These are phyloP conservation scores for Triplophysa siluroides DNA, from an alignment of 2,113 vertebrate genomes.

Conservation along the genomic window DNA sequence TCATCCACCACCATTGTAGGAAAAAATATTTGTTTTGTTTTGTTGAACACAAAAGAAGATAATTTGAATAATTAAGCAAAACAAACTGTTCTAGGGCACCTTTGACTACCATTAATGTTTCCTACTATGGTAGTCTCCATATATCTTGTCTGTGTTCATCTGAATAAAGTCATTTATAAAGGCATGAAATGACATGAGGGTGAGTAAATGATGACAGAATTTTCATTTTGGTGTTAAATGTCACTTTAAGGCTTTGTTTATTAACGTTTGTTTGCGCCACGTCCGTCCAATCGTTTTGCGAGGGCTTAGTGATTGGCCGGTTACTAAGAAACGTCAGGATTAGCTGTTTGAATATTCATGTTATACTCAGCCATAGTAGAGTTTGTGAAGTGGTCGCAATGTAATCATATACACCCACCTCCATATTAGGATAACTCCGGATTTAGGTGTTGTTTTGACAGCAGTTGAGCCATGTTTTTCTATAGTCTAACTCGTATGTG, in stretches of 20 bases:
- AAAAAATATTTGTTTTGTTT: too few species aligned
- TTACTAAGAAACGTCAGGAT: not conserved
- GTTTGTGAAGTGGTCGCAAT: not conserved
- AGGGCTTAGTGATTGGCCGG: not conserved
- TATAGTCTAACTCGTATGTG: not conserved
- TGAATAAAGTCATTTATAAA: too few species aligned
- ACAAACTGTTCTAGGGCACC: too few species aligned
- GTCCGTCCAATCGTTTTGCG: not conserved
- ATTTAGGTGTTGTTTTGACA: slow-evolving; percentile 8
- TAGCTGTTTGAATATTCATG: not conserved
- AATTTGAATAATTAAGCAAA: too few species aligned
- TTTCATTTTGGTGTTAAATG: too few species aligned
- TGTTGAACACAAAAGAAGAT: too few species aligned
- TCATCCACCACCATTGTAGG: too few species aligned
- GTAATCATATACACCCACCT: not conserved
- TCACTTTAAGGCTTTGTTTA: not conserved
- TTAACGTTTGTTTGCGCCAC: not conserved
- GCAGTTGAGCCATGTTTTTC: not conserved
- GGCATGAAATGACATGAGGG: too few species aligned
- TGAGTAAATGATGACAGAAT: too few species aligned
- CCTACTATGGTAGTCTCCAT: not conserved
- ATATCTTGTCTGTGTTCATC: too few species aligned
- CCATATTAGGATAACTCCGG: slow-evolving; percentile 22
- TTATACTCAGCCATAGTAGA: too few species aligned
- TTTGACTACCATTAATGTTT: too few species aligned